Evolutionary conservation across 2,888 invertebrate genomes (phyloP).

Genomic region (Euphydryas editha): DNA sequence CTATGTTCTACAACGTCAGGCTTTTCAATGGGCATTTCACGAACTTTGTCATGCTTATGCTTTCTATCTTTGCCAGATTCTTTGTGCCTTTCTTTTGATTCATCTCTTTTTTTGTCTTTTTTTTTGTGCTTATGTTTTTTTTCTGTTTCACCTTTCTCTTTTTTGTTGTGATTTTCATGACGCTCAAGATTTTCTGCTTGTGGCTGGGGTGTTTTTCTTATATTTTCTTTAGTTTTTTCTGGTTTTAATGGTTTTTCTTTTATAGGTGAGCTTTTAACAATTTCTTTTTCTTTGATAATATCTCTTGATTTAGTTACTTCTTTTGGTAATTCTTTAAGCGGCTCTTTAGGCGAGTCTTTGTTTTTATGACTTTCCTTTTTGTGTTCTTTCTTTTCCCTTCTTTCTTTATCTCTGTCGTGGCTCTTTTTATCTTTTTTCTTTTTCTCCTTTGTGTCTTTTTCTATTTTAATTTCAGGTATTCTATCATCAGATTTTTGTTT

Average conservation of each 20-base stretch:
- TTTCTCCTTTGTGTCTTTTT: constrained; percentile 81
- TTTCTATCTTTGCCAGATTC: constrained; percentile 80
- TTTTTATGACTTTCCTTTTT: constrained; percentile 82
- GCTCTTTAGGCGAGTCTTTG: constrained; percentile 74
- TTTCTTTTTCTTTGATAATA: constrained; percentile 65
- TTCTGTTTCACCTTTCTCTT: constrained; percentile 80
- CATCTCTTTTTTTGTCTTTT: constrained; percentile 86
- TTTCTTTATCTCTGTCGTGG: constrained; percentile 85
- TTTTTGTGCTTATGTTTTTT: constrained; percentile 85
- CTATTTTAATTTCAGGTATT: constrained; percentile 78
- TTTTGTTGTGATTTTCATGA: constrained; percentile 67
- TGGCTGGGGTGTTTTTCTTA: constrained; percentile 75
- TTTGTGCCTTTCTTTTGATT: constrained; percentile 85
- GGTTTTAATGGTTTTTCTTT: constrained; percentile 71
- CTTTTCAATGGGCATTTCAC: constrained; percentile 76
- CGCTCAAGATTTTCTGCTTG: constrained; percentile 64
- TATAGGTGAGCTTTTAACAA: constrained; percentile 61
- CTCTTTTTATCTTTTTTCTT: constrained; percentile 86
- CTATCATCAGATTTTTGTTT: constrained; percentile 79
- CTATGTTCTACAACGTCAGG: constrained; percentile 75
- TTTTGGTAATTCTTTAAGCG: constrained; percentile 63
- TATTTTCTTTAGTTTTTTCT: constrained; percentile 76
- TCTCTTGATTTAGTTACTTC: constrained; percentile 64
- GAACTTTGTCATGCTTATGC: constrained; percentile 81
- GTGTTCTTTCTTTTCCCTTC: constrained; percentile 82